Base-by-base conservation (phyloP, 2,888 invertebrate species). In the Ormyrus nitidulus region DNA sequence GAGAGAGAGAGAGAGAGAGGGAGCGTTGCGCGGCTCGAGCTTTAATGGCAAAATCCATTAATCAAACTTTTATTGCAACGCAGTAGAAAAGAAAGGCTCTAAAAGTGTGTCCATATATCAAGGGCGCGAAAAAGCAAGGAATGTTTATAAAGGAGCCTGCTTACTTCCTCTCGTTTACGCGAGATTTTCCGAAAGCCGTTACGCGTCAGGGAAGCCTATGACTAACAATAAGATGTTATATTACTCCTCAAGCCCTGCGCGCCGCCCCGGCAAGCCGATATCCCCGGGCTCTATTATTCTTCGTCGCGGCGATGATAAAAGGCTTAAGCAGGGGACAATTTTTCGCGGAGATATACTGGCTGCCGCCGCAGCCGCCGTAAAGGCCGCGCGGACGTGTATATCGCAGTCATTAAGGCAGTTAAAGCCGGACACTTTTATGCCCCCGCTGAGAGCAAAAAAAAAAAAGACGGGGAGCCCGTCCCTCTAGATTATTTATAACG, bases 1-100 rank as follows among this genome's bases (percentile, higher is more conserved):
- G 11, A 48, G 48, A n/a, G n/a, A n/a, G n/a, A n/a, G n/a, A 56
- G 6, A 56, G 6, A 56, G 13, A 46, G 62, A 4, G 2, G 46
- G 56, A n/a, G 49, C 4, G 34, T 0, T 34, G 34, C 34, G 34
- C 34, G 34, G 6, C n/a, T 10, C 46, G 34, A 48, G 19, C 69
- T 74, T 74, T 79, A 79, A 79, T 69, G 56, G 62, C 73, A 44
- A 56, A 56, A 64, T 19, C 68, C 73, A 79, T 79, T 79, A 79
- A 79, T 79, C 79, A 79, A 79, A 79, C 73, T 79, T 79, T 79
- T 74, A 79, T 79, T 69, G 73, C 68, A 8, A 44, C 44, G 13
- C 19, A 3, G 10, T 54, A 53, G 49, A 19, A 51, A 65, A 59
- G 75, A 75, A 66, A 75, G 46, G 75, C 44, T 66, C 44, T 44